Evolutionary conservation across 2,797 vertebrate species (phyloP).

Genomic region (Alouatta caraya): DNA sequence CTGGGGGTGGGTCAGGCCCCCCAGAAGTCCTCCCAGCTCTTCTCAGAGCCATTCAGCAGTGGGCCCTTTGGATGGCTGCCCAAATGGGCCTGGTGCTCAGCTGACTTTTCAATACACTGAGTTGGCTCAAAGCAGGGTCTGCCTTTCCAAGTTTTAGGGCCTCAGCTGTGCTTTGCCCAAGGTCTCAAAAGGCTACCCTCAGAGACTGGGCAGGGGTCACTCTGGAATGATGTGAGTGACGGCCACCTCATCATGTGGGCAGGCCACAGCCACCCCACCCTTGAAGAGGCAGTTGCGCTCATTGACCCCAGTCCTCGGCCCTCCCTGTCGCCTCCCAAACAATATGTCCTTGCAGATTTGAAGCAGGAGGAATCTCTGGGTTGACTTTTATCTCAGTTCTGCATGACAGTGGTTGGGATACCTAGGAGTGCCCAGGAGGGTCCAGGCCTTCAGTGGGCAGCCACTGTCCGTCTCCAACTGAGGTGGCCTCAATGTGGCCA

Average conservation of each 20-base stretch:
- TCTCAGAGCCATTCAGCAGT: background rate
- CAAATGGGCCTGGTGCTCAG: background rate
- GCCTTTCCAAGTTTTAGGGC: background rate
- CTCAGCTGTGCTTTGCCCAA: background rate
- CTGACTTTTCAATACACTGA: background rate
- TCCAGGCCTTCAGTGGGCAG: background rate
- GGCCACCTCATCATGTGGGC: background rate
- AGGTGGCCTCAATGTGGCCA: background rate
- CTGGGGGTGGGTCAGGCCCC: background rate
- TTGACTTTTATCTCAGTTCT: background rate
- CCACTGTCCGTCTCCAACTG: background rate
- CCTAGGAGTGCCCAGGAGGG: background rate
- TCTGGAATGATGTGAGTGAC: background rate
- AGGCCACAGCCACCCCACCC: background rate
- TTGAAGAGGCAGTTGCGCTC: background rate
- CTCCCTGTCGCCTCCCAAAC: background rate
- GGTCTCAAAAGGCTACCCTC: background rate
- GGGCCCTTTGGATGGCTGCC: background rate
- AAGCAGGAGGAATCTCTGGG: background rate
- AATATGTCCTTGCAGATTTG: rapidly evolving
- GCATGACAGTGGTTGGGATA: background rate
- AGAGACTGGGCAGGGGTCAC: background rate
- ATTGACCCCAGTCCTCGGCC: background rate
- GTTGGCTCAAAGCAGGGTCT: background rate
- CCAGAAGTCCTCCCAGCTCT: background rate